Conservation (phyloP, 2,113 vertebrate species). For the Engraulis encrasicolus region DNA sequence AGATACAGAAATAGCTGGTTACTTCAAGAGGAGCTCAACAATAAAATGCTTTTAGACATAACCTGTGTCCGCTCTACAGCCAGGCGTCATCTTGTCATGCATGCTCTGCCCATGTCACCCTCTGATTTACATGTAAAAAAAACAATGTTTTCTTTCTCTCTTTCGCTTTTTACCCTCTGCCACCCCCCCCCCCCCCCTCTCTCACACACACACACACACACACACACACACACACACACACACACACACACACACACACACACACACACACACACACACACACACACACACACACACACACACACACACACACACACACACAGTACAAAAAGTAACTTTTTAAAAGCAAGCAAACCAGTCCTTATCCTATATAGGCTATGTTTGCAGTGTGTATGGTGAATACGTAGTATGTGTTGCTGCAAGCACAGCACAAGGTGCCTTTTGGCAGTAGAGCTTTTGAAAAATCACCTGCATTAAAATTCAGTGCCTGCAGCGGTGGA, state of each 20-base stretch:
- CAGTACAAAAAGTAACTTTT: too few species aligned
- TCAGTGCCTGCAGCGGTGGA: conserved; percentile 69
- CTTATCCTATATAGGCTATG: too few species aligned
- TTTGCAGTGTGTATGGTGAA: not conserved
- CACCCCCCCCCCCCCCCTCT: too few species aligned
- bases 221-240: too few species aligned
- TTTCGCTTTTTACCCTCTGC: too few species aligned
- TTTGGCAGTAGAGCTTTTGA: conserved; percentile 56
- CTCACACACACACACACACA: too few species aligned
- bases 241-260: too few species aligned
- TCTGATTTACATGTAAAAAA: not conserved
- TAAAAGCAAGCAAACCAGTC: too few species aligned
- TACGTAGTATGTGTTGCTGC: too few species aligned
- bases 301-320: too few species aligned
- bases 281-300: too few species aligned
- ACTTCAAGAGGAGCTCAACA: not conserved
- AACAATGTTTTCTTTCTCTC: not conserved
- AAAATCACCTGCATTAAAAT: conserved; percentile 70
- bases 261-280: too few species aligned
- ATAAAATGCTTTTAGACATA: conserved; percentile 5
- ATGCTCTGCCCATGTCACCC: not conserved
- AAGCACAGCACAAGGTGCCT: conserved; percentile 46
- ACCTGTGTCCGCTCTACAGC: not conserved
- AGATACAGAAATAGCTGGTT: conserved; percentile 10
- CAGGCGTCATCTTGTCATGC: not conserved